Conservation (phyloP, 2,888 invertebrate species). For the Leucania comma region DNA sequence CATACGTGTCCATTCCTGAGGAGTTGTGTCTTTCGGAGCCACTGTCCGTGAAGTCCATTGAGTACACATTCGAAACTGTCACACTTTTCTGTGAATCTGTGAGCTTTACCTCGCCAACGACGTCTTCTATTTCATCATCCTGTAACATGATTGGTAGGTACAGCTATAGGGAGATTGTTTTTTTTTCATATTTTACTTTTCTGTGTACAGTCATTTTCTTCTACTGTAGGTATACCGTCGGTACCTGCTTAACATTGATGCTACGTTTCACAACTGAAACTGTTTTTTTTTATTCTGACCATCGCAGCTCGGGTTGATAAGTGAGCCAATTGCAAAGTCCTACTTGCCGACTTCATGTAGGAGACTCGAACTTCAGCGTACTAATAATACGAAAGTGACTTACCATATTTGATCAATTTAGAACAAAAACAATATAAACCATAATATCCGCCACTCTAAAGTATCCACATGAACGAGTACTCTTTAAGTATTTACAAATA, state of each 20-base stretch:
- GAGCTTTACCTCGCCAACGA: slow-evolving; percentile 79
- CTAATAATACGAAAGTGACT: slow-evolving; percentile 60
- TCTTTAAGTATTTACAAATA: slow-evolving; percentile 81
- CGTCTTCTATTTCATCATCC: slow-evolving; percentile 85
- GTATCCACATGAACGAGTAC: slow-evolving; percentile 74
- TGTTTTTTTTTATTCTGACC: not conserved
- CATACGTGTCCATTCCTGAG: slow-evolving; percentile 84
- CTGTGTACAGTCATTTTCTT: not conserved
- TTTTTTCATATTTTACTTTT: not conserved
- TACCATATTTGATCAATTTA: slow-evolving; percentile 84
- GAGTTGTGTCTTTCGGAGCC: slow-evolving; percentile 83
- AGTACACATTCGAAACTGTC: slow-evolving; percentile 81
- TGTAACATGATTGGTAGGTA: slow-evolving; percentile 58
- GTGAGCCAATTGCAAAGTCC: not conserved
- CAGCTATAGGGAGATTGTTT: not conserved
- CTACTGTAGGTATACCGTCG: too few species aligned
- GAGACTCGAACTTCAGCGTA: not conserved
- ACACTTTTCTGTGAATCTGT: slow-evolving; percentile 87
- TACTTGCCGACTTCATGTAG: slow-evolving; percentile 1
- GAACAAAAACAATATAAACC: slow-evolving; percentile 82
- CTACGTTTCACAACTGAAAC: not conserved
- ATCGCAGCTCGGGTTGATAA: not conserved
- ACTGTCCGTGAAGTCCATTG: slow-evolving; percentile 83
- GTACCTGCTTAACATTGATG: not conserved
- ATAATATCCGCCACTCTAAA: slow-evolving; percentile 69